Evolutionary conservation across 53 echinoderm and acorn worm genomes (phyloP), one percentile per base, ranked within the genome.

Genomic region (Pentamera pediparva): DNA sequence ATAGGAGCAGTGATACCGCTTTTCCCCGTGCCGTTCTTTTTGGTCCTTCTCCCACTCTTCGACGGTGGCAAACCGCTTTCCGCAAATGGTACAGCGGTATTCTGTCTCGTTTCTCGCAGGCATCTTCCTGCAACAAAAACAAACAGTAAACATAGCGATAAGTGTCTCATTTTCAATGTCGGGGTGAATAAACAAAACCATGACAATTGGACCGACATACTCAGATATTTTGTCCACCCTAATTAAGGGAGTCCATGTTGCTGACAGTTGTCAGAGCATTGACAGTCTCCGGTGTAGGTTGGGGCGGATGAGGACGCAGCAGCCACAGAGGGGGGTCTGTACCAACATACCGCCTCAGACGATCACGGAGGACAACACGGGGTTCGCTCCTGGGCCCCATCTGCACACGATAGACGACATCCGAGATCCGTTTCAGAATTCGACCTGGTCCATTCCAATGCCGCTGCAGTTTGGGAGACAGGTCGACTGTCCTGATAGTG

Each of bases 251-350:
- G 32, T 49, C 32, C 31, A 51, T 51, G 33, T 51, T 35, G n/a
- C 15, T 49, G 10, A 70, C 30, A n/a, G 35, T 64, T 64, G 27
- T 59, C 31, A 61, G 2, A 19, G 28, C 30, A 30, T 61, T 15
- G 7, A 35, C 32, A 32, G 34, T 12, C 35, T 17, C 61, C 12
- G 32, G 6, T 31, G 1, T 60, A 4, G 32, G 7, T 26, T 7
- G 32, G 30, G 28, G 11, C 15, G 35, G 32, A 8, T 2, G 7
- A 13, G 39, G 39, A 1, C 21, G 17, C 62, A 62, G 17, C 22
- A 62, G 37, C 62, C 62, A 62, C 4, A 62, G 62, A 21, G 62
- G 62, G n/a, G 62, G 62, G 36, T 62, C 62, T 0, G 35, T 37
- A 17, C 62, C 62, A 6, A 34, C 36, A 17, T 62, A 62, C 20